Percentiles rank a stretch among this genome's conserved stretches.
Evolutionary conservation across 2,888 invertebrate genomes (phyloP).

Genomic region (Tryphoninae sp.): DNA sequence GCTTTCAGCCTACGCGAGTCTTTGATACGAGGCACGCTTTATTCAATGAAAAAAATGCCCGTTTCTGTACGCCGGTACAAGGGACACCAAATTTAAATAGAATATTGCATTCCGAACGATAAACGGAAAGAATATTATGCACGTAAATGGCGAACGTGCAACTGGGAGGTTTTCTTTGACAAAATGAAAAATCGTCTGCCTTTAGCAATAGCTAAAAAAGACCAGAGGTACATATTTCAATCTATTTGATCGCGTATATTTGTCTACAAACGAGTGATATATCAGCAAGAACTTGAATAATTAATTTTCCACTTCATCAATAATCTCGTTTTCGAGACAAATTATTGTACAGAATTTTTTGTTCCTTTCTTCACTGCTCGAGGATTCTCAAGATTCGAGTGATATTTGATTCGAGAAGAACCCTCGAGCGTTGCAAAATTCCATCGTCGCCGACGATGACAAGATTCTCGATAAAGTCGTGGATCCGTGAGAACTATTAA

Average conservation of each 20-base stretch:
- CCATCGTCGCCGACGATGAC: constrained; percentile 41
- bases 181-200: not conserved
- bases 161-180: not conserved
- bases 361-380: not conserved
- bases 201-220: not conserved
- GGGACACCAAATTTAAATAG: constrained; percentile 8
- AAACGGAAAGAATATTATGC: constrained; percentile 2
- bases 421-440: constrained; percentile 19
- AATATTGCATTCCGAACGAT: constrained; percentile 10
- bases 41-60: not conserved
- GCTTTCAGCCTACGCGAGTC: constrained; percentile 21
- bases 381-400: not conserved
- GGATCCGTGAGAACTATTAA: constrained; percentile 54
- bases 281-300: not conserved
- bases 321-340: not conserved
- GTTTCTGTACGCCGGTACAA: not conserved
- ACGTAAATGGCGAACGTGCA: not conserved
- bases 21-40: constrained; percentile 11
- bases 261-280: not conserved
- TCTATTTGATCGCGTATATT: not conserved
- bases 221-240: not conserved
- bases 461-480: constrained; percentile 41
- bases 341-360: not conserved
- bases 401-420: not conserved
- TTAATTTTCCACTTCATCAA: not conserved